Conservation (phyloP, 1,140 invertebrate genomes). For the Linepithema humile region DNA sequence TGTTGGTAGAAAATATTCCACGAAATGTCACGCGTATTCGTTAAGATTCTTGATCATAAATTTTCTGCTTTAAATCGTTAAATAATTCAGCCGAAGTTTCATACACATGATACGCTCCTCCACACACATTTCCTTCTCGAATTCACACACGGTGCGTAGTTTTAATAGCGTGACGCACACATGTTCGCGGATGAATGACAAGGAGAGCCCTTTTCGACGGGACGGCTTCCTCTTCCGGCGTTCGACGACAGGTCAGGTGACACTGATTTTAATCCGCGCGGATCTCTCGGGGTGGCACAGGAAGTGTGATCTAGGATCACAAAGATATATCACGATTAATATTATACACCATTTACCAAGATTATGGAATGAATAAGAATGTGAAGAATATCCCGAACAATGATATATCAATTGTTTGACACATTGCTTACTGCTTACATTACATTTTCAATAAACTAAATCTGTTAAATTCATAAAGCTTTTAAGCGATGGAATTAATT, state of each 20-base stretch:
- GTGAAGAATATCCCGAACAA: not conserved
- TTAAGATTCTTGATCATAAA: not conserved
- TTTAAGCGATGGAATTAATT: no score
- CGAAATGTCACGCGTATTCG: not conserved
- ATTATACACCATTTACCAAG: slow-evolving; percentile 44
- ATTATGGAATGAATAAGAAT: not conserved
- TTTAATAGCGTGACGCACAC: slow-evolving; percentile 63
- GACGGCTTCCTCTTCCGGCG: slow-evolving; percentile 72
- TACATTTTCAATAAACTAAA: no score
- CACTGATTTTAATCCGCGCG: slow-evolving; percentile 66
- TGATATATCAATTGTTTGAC: slow-evolving; percentile 1
- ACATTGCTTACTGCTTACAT: not conserved
- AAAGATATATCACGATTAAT: slow-evolving; percentile 48
- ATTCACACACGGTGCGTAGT: slow-evolving; percentile 66
- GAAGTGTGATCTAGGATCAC: slow-evolving; percentile 46
- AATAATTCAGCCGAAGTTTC: not conserved
- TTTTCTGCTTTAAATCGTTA: no score
- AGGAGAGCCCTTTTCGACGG: slow-evolving; percentile 44
- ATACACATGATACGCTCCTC: not conserved
- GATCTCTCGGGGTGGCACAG: slow-evolving; percentile 58
- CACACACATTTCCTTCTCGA: not conserved
- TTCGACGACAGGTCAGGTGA: slow-evolving; percentile 71
- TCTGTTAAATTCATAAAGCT: no score
- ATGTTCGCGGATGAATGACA: slow-evolving; percentile 65
- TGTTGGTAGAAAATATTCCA: not conserved